Percentiles rank a stretch among this genome's conserved stretches.
phyloP scores from a whole-genome alignment of 2,888 invertebrate genomes.

The Callimorpha dominula region DNA sequence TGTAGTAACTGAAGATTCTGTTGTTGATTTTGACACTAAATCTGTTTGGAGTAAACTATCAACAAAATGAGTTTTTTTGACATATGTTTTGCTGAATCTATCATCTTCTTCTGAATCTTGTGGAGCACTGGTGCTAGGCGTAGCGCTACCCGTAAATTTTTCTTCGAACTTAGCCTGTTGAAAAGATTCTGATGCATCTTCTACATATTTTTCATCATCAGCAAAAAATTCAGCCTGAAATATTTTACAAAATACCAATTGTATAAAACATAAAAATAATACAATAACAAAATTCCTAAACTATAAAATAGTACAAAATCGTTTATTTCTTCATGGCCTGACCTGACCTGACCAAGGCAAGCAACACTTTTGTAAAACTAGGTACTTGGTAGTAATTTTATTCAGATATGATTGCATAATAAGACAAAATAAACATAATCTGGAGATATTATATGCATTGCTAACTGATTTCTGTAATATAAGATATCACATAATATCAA shows the following conservation, averaged over 20 bases:
- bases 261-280: background rate
- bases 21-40: conserved; percentile 80
- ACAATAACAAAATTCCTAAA: background rate
- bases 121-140: conserved; percentile 56
- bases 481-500: background rate
- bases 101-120: conserved; percentile 57
- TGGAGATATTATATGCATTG: too few species aligned
- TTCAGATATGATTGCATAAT: too few species aligned
- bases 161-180: conserved; percentile 51
- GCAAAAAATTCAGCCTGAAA: conserved; percentile 76
- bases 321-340: too few species aligned
- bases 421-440: too few species aligned
- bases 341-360: too few species aligned
- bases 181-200: conserved; percentile 55
- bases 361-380: too few species aligned
- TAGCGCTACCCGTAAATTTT: conserved; percentile 41
- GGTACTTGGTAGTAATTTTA: too few species aligned
- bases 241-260: conserved; percentile 6
- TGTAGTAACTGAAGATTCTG: conserved; percentile 83
- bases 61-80: conserved; percentile 70
- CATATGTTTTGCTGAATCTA: conserved; percentile 57
- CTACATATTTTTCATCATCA: conserved; percentile 69
- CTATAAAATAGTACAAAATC: background rate
- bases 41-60: conserved; percentile 72
- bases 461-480: background rate